Conservation (phyloP, 2,113 vertebrate genomes). For the Oostethus manadensis region DNA sequence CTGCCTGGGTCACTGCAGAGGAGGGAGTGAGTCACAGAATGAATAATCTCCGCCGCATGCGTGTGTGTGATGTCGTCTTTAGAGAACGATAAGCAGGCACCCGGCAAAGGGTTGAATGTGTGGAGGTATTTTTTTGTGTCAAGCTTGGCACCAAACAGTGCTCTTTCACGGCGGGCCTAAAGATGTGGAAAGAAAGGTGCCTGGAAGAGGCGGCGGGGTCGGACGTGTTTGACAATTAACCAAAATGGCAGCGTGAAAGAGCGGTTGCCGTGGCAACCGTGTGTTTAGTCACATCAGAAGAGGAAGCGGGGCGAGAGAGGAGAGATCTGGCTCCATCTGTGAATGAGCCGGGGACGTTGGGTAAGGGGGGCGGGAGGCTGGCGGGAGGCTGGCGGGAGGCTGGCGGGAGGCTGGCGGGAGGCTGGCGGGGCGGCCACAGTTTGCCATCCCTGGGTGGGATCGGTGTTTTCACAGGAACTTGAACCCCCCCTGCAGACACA, state of each 20-base stretch:
- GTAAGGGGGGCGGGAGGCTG: background rate
- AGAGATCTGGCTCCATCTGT: conserved; percentile 38
- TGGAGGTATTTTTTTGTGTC: conserved; percentile 32
- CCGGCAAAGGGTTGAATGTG: background rate
- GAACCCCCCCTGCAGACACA: conserved; percentile 44
- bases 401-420: conserved; percentile 3
- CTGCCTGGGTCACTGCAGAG: conserved; percentile 72
- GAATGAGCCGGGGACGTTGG: conserved; percentile 14
- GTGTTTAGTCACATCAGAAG: conserved; percentile 32
- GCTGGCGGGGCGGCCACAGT: conserved; percentile 2
- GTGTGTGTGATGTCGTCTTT: conserved; percentile 29
- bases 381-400: conserved; percentile 2
- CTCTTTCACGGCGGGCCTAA: background rate
- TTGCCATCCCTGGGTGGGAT: conserved; percentile 46
- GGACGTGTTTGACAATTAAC: conserved; percentile 18
- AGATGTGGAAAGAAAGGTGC: background rate
- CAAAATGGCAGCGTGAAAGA: conserved; percentile 10
- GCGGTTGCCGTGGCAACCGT: conserved; percentile 35
- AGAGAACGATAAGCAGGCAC: conserved; percentile 44
- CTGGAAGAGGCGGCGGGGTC: background rate
- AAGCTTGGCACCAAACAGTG: background rate
- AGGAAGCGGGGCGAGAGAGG: conserved; percentile 6
- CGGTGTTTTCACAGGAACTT: conserved; percentile 63
- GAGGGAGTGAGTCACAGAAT: conserved; percentile 72
- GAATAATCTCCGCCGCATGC: conserved; percentile 54